phyloP scores from a whole-genome alignment of 2,797 vertebrate species.

The Paguma larvata region DNA sequence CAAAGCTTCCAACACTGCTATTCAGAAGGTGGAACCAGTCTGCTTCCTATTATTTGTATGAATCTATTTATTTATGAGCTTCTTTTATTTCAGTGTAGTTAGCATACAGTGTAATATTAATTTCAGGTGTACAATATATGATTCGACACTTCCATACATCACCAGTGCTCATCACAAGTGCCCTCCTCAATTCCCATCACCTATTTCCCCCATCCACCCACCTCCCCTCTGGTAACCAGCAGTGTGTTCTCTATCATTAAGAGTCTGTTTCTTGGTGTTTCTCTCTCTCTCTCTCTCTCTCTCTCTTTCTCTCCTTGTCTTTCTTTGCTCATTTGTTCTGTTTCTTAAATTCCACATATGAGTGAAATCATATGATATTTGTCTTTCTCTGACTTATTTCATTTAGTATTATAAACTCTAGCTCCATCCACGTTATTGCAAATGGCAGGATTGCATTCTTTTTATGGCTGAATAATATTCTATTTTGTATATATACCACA shows the following conservation, averaged over 20 bases:
- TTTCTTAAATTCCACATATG: neutral
- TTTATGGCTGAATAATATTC: neutral
- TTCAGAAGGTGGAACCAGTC: too few relatives aligned
- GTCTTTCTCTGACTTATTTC: neutral
- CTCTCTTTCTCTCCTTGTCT: neutral
- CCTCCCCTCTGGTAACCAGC: neutral
- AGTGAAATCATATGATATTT: neutral
- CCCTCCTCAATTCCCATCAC: neutral
- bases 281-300: neutral
- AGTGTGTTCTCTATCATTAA: neutral
- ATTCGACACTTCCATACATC: neutral
- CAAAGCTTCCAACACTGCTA: too few relatives aligned
- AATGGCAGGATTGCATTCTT: neutral
- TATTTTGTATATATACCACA: too few relatives aligned
- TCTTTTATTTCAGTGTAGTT: neutral
- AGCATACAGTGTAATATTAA: neutral
- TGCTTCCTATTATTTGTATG: too few relatives aligned
- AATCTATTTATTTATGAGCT: too few relatives aligned
- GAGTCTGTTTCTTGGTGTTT: neutral
- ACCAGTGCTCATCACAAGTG: neutral
- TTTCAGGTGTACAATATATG: neutral
- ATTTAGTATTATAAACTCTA: neutral
- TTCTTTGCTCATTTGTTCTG: neutral
- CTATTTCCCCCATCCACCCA: neutral
- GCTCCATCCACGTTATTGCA: neutral